Percentiles rank a stretch among this genome's conserved stretches.
These are phyloP conservation scores for Halcyon senegalensis DNA, from an alignment of 2,113 vertebrate species.

Conservation along the genomic window DNA sequence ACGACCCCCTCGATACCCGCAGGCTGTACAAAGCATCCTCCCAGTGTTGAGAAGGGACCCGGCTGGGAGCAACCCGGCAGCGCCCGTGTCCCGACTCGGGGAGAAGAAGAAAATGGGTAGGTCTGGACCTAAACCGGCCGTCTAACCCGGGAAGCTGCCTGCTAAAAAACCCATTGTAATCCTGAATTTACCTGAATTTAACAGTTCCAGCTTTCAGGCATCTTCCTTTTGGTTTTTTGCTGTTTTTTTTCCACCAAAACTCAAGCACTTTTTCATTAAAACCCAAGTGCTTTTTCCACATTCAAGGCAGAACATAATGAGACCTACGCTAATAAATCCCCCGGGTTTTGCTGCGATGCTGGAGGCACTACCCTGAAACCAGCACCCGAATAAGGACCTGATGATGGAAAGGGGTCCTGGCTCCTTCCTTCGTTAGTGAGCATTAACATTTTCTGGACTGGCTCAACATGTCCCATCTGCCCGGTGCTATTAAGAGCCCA, in stretches of 20 bases:
- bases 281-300: neutral
- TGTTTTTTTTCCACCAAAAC: neutral
- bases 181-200: neutral
- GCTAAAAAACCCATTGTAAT: neutral
- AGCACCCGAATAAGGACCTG: neutral
- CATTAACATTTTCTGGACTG: neutral
- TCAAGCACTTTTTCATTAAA: neutral
- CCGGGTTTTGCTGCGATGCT: neutral
- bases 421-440: neutral
- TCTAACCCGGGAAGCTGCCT: neutral
- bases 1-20: neutral
- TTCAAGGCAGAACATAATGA: neutral
- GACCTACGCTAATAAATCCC: neutral
- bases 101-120: neutral
- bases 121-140: neutral
- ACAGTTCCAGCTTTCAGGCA: neutral
- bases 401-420: fast-evolving
- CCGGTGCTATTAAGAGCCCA: neutral
- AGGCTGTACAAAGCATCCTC: neutral
- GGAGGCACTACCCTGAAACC: neutral
- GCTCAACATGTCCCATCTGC: neutral
- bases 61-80: neutral
- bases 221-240: neutral
- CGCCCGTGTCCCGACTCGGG: neutral
- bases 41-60: neutral